Evolutionary conservation across 92 coral and sea anemone species (phyloP).

Genomic region (Hydrozoanthus gracilis): DNA sequence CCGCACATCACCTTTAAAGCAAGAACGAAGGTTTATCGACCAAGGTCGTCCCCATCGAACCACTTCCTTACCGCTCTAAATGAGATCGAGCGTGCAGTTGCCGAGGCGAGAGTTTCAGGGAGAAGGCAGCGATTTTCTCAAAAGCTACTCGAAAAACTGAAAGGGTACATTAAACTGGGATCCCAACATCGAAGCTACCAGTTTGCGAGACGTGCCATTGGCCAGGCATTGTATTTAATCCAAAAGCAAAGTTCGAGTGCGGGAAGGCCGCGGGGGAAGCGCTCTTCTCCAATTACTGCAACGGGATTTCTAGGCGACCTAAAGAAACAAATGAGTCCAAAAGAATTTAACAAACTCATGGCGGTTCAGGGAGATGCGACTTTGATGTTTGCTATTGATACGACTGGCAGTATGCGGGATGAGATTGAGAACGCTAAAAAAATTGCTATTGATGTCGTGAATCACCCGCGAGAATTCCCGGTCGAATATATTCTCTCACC

Average conservation of each 20-base stretch:
- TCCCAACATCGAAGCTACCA: conserved; percentile 54
- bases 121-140: conserved; percentile 10
- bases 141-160: conserved; percentile 1
- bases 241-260: conserved; percentile 31
- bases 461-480: conserved; percentile 72
- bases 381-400: conserved; percentile 90
- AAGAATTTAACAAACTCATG: conserved; percentile 79
- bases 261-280: conserved; percentile 53
- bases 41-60: conserved; percentile 79
- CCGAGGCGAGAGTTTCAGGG: conserved; percentile 65
- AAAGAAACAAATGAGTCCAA: conserved; percentile 62
- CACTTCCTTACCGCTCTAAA: conserved; percentile 81
- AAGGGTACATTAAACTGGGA: conserved; percentile 51
- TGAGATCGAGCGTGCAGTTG: conserved; percentile 80
- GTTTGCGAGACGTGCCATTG: conserved; percentile 55
- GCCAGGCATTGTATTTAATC: conserved; percentile 59
- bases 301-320: conserved; percentile 67
- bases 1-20: conserved; percentile 40
- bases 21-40: conserved; percentile 60
- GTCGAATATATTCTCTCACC: conserved; percentile 87
- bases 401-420: conserved; percentile 87
- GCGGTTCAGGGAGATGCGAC: conserved; percentile 94
- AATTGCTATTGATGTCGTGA: conserved; percentile 81
- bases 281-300: conserved; percentile 65
- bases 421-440: conserved; percentile 84